Conservation (phyloP, 2,113 vertebrate genomes). For the Carettochelys insculpta region DNA sequence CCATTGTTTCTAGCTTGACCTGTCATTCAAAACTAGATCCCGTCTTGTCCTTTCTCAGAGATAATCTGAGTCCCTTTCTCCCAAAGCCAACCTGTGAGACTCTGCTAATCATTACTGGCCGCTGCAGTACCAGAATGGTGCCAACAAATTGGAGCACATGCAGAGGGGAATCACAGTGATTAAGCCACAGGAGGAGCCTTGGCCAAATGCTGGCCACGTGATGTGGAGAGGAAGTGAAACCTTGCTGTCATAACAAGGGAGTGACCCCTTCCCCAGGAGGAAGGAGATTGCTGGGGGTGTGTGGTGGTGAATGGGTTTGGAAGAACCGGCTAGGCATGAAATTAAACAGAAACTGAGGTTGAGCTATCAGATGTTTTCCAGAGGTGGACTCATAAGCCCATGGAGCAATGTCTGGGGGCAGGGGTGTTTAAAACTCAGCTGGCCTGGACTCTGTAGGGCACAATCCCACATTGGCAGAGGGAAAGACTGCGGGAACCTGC, state of each 20-base stretch:
- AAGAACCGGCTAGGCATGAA: slow-evolving; percentile 4
- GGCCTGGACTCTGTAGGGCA: neutral
- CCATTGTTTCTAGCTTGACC: neutral
- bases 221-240: slow-evolving; percentile 52
- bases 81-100: rapidly evolving
- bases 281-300: neutral
- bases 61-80: neutral
- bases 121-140: neutral
- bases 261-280: neutral
- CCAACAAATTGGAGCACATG: neutral
- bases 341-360: neutral
- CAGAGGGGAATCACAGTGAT: neutral
- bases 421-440: rapidly evolving
- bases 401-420: neutral
- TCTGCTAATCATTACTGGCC: neutral
- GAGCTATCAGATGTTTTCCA: neutral
- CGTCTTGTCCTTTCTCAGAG: neutral
- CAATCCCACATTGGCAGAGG: neutral
- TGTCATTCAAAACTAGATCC: neutral
- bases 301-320: neutral
- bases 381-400: neutral
- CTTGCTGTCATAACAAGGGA: neutral
- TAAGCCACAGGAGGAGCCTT: neutral
- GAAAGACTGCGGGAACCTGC: neutral
- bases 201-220: neutral